phyloP scores from a whole-genome alignment of 2,113 vertebrate species.

The Morone saxatilis region DNA sequence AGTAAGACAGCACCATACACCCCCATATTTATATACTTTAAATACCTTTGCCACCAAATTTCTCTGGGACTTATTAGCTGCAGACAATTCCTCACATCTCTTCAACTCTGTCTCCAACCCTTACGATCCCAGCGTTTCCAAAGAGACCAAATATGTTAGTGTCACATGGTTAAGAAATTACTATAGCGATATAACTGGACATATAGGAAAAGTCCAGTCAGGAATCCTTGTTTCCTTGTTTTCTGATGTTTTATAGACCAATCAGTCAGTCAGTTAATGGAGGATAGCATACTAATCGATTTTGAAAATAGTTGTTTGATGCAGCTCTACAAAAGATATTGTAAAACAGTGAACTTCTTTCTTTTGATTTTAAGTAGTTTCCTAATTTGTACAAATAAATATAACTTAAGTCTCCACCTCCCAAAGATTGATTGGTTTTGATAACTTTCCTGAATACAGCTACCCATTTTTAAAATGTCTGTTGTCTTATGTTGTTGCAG shows the following conservation, averaged over 20 bases:
- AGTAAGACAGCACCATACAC: conserved; percentile 49
- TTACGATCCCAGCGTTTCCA: background rate
- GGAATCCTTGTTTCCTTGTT: background rate
- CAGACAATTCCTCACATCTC: background rate
- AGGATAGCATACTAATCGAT: background rate
- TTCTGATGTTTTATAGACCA: background rate
- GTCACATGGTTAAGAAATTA: background rate
- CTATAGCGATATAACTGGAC: background rate
- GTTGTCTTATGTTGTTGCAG: conserved; percentile 74
- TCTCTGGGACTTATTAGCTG: background rate
- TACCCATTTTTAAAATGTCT: background rate
- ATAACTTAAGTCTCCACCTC: background rate
- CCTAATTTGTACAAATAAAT: background rate
- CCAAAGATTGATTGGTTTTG: background rate
- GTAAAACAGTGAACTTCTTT: background rate
- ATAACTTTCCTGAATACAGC: background rate
- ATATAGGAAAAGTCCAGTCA: background rate
- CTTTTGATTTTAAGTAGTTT: no score
- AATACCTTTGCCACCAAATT: background rate
- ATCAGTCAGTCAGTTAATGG: no score
- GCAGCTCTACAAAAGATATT: background rate
- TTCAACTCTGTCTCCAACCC: background rate
- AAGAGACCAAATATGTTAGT: background rate
- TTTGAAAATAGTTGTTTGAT: background rate
- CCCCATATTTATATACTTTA: background rate